Base-by-base conservation (phyloP, 2,113 vertebrate species). In the Corydoras maculifer region DNA sequence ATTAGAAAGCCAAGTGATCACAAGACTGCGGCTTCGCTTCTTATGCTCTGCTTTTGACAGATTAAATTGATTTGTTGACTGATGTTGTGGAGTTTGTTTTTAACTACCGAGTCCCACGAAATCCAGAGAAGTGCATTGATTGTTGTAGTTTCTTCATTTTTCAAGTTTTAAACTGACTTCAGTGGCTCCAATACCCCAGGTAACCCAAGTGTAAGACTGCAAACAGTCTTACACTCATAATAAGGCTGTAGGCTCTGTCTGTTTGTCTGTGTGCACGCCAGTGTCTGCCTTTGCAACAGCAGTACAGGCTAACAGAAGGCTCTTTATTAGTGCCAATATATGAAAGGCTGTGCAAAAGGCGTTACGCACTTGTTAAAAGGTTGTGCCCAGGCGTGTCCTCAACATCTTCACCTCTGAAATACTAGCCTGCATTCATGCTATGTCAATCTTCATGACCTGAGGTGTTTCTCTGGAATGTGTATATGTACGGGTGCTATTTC, bases 211-310 rank as follows among this genome's bases (percentile, higher is more conserved):
- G 35, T 43, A 5, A 43, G 4, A 2, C 18, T 25, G 18, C 35
- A 43, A 43, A 43, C 35, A 43, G 35, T 43, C 35, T 43, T 5
- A 43, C 35, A 43, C 35, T 43, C 35, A 43, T 43, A 43, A 43
- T 43, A 43, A 43, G 35, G 35, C 35, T 43, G 35, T 8, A 8
- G 35, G 35, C 35, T 43, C 35, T 11, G 35, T 62, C 57, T 15
- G 53, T 25, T 58, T 53, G 62, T 29, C 18, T 48, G 63, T 15
- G 30, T 63, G 58, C 67, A 50, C 62, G 60, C 64, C 60, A 60
- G 67, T 60, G 58, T 66, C 69, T 61, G 53, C 31, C 29, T 70
- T 50, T 67, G 62, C 73, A 68, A 50, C 73, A 54, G 76, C 32
- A 2, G 59, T 60, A 68, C 55, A 6, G 51, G 13, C 59, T 51